Base-by-base conservation (phyloP, 2,888 invertebrate species). In the Platycheirus rosarum region DNA sequence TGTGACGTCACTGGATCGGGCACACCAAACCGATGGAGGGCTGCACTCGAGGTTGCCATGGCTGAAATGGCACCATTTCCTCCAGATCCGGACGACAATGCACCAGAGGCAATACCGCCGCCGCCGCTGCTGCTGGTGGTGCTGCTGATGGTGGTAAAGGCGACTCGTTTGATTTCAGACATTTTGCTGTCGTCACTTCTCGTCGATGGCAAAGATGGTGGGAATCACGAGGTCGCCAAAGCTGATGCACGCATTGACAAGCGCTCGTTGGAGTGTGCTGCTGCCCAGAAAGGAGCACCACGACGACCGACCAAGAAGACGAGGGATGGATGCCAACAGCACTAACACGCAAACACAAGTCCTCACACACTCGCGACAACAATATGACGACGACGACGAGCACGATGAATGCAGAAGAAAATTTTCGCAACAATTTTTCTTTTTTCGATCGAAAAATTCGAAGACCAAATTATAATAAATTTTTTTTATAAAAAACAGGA, bases 141-240 rank as follows among this genome's bases (percentile, higher is more conserved):
- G 49, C 78, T 78, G 75, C 85, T 77, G 68, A 90, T 86, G 37
- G 90, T 89, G 82, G 87, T 89, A 65, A 90, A 87, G 74, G 88
- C 85, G 84, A 90, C 89, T 84, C 90, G 89, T 85, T 87, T 89
- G 84, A 86, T 86, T 75, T 89, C 88, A 84, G 88, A 87, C 88
- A 88, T 88, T 75, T 75, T 80, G 20, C 37, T 63, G 35, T 51
- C 32, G 68, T 13, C 60, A 48, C 57, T 69, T 8, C 35, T 69
- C 20, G 18, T 35, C 37, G 46, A 51, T 65, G 70, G 26, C 13
- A 18, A 65, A 37, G 37, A 60, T 66, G 48, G 51, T 35, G 49
- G 60, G 40, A 80, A 80, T 80, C 80, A 80, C 75, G 76, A 80
- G 70, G 76, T 40, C 53, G 35, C 42, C 16, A 60, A 65, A 26